Percentiles rank a stretch among this genome's conserved stretches.
Evolutionary conservation across 1,140 invertebrate genomes (phyloP).

Genomic region (Drosophila cardini): DNA sequence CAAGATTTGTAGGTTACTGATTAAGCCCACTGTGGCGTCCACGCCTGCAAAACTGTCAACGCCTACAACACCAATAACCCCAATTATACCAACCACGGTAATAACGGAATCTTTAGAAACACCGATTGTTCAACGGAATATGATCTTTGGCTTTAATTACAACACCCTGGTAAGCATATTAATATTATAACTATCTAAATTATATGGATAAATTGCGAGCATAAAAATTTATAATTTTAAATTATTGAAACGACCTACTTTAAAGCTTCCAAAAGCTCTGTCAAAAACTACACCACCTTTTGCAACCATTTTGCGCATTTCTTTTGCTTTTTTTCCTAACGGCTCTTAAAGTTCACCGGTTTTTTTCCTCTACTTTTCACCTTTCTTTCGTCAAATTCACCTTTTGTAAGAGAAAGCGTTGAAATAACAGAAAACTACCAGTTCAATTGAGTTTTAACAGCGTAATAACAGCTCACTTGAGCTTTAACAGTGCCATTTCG

Average conservation of each 20-base stretch:
- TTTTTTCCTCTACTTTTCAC: constrained; percentile 5
- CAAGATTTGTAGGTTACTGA: constrained; percentile 44
- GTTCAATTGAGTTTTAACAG: constrained; percentile 14
- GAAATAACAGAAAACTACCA: constrained; percentile 2
- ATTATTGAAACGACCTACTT: neutral
- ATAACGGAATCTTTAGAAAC: constrained; percentile 22
- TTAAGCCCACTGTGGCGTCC: constrained; percentile 60
- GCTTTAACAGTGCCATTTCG: constrained; percentile 32
- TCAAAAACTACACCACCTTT: constrained; percentile 1
- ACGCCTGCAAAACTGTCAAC: constrained; percentile 43
- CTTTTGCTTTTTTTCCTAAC: neutral
- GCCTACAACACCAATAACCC: constrained; percentile 18
- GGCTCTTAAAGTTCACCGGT: neutral
- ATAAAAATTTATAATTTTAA: constrained; percentile 1
- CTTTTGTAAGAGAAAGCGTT: neutral
- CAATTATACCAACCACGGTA: constrained; percentile 32
- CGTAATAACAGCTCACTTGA: constrained; percentile 8
- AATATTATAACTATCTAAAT: neutral
- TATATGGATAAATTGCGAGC: constrained; percentile 21
- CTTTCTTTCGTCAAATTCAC: neutral
- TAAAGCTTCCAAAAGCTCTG: constrained; percentile 25
- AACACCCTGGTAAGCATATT: constrained; percentile 39
- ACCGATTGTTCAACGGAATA: constrained; percentile 14
- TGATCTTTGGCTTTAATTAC: constrained; percentile 36
- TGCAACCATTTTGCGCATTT: constrained; percentile 14